Percentiles rank a stretch among this genome's conserved stretches.
These are phyloP conservation scores for Petrocephalus microphthalmus DNA, from an alignment of 2,113 vertebrate species.

Conservation along the genomic window DNA sequence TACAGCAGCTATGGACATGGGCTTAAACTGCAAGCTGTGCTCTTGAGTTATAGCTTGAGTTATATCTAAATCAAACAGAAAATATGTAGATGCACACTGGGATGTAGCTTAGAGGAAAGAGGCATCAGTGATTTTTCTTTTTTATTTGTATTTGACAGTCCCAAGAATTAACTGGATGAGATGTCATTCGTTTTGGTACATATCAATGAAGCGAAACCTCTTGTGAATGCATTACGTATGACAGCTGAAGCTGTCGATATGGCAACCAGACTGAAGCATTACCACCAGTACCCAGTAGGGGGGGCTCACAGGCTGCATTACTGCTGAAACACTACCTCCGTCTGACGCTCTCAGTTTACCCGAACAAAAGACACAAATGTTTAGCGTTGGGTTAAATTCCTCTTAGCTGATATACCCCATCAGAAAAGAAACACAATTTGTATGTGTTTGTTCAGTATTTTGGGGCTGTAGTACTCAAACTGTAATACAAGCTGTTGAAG, in stretches of 20 bases:
- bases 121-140: not conserved
- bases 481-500: too few relatives aligned
- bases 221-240: not conserved
- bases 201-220: not conserved
- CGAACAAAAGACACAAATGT: not conserved
- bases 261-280: not conserved
- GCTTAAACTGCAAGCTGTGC: not conserved
- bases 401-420: not conserved
- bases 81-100: not conserved
- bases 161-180: not conserved
- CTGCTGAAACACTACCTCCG: not conserved
- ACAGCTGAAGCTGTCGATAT: not conserved
- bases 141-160: not conserved
- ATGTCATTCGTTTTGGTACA: not conserved
- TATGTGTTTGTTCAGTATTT: not conserved
- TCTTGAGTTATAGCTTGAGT: not conserved
- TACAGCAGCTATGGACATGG: not conserved
- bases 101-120: not conserved
- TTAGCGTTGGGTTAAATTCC: not conserved
- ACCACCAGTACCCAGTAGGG: not conserved
- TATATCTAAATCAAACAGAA: not conserved
- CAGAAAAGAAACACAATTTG: not conserved
- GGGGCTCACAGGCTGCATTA: not conserved
- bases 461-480: not conserved
- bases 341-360: not conserved